phyloP scores from a whole-genome alignment of 2,113 vertebrate genomes.

The Epinephelus fuscoguttatus region DNA sequence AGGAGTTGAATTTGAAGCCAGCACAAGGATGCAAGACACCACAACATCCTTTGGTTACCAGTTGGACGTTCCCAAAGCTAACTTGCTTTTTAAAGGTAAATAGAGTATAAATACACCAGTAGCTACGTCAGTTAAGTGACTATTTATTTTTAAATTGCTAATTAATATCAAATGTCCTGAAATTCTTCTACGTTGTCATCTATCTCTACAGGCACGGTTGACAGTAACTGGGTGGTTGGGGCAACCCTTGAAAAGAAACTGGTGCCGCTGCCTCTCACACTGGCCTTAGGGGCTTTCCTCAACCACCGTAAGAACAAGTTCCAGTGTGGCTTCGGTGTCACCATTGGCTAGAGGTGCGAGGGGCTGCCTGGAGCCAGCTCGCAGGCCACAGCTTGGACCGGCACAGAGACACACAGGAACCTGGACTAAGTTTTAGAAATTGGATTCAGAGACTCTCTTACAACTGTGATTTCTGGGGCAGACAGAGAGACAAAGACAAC shows the following conservation, averaged over 20 bases:
- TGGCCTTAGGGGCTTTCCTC: constrained; percentile 92
- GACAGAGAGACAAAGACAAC: constrained; percentile 68
- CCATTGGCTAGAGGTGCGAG: constrained; percentile 87
- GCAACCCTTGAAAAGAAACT: constrained; percentile 94
- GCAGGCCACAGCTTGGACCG: constrained; percentile 69
- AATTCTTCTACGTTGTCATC: no score
- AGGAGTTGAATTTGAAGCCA: constrained; percentile 94
- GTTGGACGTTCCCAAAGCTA: constrained; percentile 92
- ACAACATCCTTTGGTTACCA: constrained; percentile 91
- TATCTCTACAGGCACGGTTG: constrained; percentile 84
- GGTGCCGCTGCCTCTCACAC: constrained; percentile 89
- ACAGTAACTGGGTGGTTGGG: constrained; percentile 93
- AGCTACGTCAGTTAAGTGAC: background rate
- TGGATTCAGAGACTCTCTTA: constrained; percentile 79
- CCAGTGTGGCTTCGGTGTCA: constrained; percentile 92
- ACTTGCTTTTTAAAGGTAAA: constrained; percentile 93
- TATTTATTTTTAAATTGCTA: no score
- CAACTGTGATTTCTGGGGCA: constrained; percentile 70
- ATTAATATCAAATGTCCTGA: background rate
- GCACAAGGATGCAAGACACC: constrained; percentile 91
- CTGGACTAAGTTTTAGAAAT: constrained; percentile 76
- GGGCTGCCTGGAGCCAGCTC: constrained; percentile 51
- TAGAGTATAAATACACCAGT: background rate
- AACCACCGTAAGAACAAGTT: constrained; percentile 95
- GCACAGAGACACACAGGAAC: constrained; percentile 76